These are phyloP conservation scores for Incurvaria masculella DNA, from an alignment of 2,888 invertebrate genomes.

Conservation along the genomic window DNA sequence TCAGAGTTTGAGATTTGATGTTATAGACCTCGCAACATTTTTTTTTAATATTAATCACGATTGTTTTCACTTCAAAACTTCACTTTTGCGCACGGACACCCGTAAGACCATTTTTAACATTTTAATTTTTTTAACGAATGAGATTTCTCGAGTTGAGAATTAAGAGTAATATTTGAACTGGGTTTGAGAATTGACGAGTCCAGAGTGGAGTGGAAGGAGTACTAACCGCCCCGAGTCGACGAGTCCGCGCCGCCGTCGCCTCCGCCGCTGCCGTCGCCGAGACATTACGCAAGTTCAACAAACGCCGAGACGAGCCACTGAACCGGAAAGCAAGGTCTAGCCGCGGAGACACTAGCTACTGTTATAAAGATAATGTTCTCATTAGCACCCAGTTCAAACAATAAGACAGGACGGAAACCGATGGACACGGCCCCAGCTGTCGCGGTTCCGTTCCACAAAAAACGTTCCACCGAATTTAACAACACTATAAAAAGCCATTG, in stretches of 20 bases:
- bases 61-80: too few relatives aligned
- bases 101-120: too few relatives aligned
- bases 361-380: slow-evolving; percentile 41
- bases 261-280: slow-evolving; percentile 30
- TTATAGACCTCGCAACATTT: too few relatives aligned
- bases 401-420: slow-evolving; percentile 53
- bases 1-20: too few relatives aligned
- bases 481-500: slow-evolving; percentile 48
- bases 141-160: too few relatives aligned
- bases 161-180: too few relatives aligned
- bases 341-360: slow-evolving; percentile 37
- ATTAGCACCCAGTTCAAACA: slow-evolving; percentile 48
- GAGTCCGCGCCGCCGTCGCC: slow-evolving; percentile 18
- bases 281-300: background rate
- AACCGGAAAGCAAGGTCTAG: slow-evolving; percentile 55
- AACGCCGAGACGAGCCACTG: slow-evolving; percentile 25
- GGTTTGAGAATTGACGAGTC: too few relatives aligned
- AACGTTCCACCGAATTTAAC: slow-evolving; percentile 48
- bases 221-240: too few relatives aligned
- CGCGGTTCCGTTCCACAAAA: slow-evolving; percentile 21
- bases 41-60: too few relatives aligned
- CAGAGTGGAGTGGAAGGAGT: too few relatives aligned
- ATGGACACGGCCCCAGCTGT: slow-evolving; percentile 29
- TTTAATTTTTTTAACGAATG: too few relatives aligned
- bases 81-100: too few relatives aligned